Base-by-base conservation (phyloP, 2,888 invertebrate genomes). In the Spodoptera exigua region DNA sequence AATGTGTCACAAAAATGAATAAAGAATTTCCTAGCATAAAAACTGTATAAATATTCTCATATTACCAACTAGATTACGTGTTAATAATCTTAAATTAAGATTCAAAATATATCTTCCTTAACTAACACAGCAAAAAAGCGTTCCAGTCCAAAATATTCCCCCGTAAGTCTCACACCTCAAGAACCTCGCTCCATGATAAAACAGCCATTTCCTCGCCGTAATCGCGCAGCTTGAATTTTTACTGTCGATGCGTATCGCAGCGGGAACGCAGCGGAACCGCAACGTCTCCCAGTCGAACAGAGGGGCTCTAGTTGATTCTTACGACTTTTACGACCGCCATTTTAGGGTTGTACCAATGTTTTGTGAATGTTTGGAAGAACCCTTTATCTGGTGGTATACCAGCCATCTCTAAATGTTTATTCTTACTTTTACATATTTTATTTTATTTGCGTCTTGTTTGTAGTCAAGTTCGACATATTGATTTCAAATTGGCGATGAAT, bases 181-280 rank as follows among this genome's bases (percentile, higher is more conserved):
- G 64, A 67, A 68, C 72, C 72, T 71, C 76, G 76, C 77, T 73
- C 72, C 59, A 87, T 85, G 88, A 91, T 92, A 92, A 91, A 92
- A 89, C 91, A 85, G 76, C 87, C 86, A 87, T 90, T 90, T 87
- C 84, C 84, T 75, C 53, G 60, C 79, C 83, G 91, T 91, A 91
- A 92, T 91, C 89, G 89, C 89, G 89, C 66, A 75, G 81, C 66
- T 83, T 82, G 88, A 88, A 87, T 91, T 90, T 89, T 89, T 86
- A 85, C 83, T 80, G 79, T 81, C 76, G 88, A 88, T 87, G 70
- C 80, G 78, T 85, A 88, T 89, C 87, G 80, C 79, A 77, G 43
- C 57, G 56, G 69, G 71, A 62, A 40, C 57, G 71, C 65, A 58
- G 66, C 65, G 49, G 54, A 63, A 47, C 45, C 35, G 40, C 61